Percentiles rank a stretch among this genome's conserved stretches.
These are phyloP conservation scores for Urosaurus nigricauda DNA, from an alignment of 2,797 vertebrate genomes.

Conservation along the genomic window DNA sequence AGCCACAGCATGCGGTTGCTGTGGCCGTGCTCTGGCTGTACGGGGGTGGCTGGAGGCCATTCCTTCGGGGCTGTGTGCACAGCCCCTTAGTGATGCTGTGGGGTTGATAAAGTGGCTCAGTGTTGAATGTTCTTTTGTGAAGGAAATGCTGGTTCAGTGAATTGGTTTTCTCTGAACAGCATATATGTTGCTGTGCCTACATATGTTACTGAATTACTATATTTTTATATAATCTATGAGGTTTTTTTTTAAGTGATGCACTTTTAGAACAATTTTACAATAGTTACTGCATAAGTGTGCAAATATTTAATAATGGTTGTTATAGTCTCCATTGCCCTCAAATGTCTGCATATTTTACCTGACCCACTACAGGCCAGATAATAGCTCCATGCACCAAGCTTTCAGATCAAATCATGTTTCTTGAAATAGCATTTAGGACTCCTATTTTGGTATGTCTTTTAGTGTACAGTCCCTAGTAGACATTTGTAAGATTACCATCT, in stretches of 20 bases:
- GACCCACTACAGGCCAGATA: background rate
- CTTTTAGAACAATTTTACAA: background rate
- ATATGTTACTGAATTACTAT: conserved; percentile 20
- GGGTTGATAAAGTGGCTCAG: conserved; percentile 41
- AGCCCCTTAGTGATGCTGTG: conserved; percentile 24
- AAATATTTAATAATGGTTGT: background rate
- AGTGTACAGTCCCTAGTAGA: background rate
- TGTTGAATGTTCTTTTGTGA: conserved; percentile 1
- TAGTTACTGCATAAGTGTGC: background rate
- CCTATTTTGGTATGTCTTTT: background rate
- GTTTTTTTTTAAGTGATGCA: conserved; percentile 16
- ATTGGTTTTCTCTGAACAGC: conserved; percentile 30
- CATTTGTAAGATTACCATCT: background rate
- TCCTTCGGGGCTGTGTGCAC: too few relatives aligned
- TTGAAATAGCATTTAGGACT: background rate
- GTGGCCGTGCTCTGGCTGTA: too few relatives aligned
- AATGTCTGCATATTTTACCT: background rate
- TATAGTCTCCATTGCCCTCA: background rate
- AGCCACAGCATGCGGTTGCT: too few relatives aligned
- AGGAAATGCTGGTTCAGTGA: conserved; percentile 37
- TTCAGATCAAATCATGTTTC: background rate
- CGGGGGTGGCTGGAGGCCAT: too few relatives aligned
- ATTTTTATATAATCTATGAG: background rate
- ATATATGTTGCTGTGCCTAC: background rate
- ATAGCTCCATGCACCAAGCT: background rate